A percentile compares a stretch with the other conserved stretches of the same genome.
Conservation (phyloP, 2,113 vertebrate genomes). For the Bostrychus sinensis region DNA sequence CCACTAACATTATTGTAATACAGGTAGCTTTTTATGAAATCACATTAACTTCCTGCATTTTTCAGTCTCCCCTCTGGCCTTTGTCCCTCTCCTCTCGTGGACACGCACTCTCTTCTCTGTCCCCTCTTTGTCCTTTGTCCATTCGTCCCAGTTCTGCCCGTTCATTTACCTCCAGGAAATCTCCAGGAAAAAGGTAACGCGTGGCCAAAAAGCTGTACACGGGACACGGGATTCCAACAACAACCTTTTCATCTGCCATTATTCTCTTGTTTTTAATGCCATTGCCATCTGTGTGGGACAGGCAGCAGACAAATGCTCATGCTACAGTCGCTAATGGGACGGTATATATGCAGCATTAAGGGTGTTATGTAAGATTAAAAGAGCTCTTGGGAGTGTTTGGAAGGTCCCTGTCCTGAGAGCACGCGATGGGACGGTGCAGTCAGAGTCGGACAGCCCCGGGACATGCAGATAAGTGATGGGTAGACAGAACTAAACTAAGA, state of each 20-base stretch:
- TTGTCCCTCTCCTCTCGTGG: conserved; percentile 1
- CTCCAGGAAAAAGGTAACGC: background rate
- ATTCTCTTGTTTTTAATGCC: background rate
- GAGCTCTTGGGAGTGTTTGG: background rate
- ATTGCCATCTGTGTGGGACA: background rate
- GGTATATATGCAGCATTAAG: no score
- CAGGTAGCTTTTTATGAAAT: no score
- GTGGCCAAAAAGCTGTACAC: background rate
- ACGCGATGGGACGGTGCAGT: background rate
- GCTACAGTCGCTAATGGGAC: background rate
- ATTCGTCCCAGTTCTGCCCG: no score
- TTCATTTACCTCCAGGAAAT: background rate
- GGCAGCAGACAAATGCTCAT: background rate
- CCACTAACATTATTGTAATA: no score
- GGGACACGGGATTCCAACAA: background rate
- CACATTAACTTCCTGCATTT: no score
- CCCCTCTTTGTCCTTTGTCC: background rate
- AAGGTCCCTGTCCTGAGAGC: no score
- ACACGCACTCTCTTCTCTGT: background rate
- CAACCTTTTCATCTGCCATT: background rate
- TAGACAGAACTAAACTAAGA: no score
- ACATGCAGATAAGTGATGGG: no score
- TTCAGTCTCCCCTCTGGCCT: no score
- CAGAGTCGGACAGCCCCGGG: no score
- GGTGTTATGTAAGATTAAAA: background rate